A percentile compares a stretch with the other conserved stretches of the same genome.
phyloP scores from a whole-genome alignment of 2,113 vertebrate genomes.

The Anguilla rostrata region DNA sequence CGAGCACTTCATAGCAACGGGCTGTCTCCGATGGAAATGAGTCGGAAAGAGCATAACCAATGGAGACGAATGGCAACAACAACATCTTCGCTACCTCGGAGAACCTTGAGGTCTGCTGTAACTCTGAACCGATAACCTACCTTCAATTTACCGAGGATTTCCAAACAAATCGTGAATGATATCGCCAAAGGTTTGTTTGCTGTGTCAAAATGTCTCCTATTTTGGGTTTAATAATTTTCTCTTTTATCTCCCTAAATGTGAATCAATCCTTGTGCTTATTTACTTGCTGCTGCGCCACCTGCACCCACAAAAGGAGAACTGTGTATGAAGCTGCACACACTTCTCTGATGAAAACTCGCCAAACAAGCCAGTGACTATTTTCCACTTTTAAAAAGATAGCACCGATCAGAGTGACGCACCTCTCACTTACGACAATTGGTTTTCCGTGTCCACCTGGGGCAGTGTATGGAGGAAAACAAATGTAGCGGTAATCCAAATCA shows the following conservation, averaged over 20 bases:
- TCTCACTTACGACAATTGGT: no score
- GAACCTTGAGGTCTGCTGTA: background rate
- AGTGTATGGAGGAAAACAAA: no score
- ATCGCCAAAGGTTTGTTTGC: background rate
- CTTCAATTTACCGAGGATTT: background rate
- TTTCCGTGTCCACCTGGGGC: no score
- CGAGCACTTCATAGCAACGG: constrained; percentile 53
- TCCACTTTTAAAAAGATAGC: no score
- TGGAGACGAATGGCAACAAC: constrained; percentile 27
- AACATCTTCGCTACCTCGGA: background rate
- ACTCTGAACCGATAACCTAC: no score
- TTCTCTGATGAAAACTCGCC: no score
- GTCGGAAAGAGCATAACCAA: constrained; percentile 67
- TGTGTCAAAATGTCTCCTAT: background rate
- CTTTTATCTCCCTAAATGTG: background rate
- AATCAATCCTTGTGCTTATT: no score
- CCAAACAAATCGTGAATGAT: background rate
- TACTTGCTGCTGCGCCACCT: background rate
- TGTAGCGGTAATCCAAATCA: no score
- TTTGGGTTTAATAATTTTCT: background rate
- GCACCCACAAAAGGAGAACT: no score
- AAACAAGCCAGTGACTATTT: no score
- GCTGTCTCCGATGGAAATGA: constrained; percentile 71
- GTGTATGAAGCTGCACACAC: no score
- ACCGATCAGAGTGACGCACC: no score